phyloP scores from a whole-genome alignment of 2,113 vertebrate species.

The Pyxicephalus adspersus region DNA sequence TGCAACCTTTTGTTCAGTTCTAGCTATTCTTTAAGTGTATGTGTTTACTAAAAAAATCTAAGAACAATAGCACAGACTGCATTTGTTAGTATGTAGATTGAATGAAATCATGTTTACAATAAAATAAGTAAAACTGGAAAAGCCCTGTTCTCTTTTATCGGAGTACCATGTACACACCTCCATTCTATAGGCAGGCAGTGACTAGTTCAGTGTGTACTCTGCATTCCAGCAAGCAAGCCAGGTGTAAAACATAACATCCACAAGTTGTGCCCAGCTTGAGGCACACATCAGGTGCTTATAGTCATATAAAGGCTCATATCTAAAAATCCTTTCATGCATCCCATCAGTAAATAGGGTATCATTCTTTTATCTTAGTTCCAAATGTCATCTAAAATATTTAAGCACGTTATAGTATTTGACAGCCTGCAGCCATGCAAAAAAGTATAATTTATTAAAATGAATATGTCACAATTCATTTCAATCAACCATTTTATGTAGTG shows the following conservation, averaged over 20 bases:
- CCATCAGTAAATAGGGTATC: too few species aligned
- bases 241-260: constrained; percentile 23
- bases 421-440: too few species aligned
- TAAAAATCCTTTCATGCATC: too few species aligned
- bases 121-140: not conserved
- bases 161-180: not conserved
- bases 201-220: constrained; percentile 24
- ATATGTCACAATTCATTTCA: too few species aligned
- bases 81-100: not conserved
- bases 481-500: too few species aligned
- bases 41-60: not conserved
- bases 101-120: too few species aligned
- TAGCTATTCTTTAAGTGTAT: not conserved
- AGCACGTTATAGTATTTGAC: too few species aligned
- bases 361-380: too few species aligned
- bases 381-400: too few species aligned
- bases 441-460: too few species aligned
- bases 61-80: not conserved
- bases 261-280: not conserved
- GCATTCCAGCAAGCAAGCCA: constrained; percentile 41
- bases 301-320: too few species aligned
- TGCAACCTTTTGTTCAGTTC: not conserved
- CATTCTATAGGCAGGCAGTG: constrained; percentile 29
- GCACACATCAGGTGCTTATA: not conserved
- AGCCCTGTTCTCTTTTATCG: constrained; percentile 12